Evolutionary conservation across 2,113 vertebrate genomes (phyloP), one percentile per base, ranked within the genome.

Genomic region (Campylomormyrus tamandua): DNA sequence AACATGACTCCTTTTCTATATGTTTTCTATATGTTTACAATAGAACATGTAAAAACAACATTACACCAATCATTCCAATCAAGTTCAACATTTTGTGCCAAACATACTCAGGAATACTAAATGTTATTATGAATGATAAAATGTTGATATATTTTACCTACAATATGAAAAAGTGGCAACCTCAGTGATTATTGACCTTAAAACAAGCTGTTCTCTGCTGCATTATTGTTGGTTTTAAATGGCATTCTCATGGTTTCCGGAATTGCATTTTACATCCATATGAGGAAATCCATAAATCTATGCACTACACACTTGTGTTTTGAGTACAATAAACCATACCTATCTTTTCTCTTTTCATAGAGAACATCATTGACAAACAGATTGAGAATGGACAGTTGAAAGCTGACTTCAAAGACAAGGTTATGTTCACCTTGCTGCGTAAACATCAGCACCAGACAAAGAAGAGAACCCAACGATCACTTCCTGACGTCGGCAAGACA

Each of bases 401-500:
- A 89, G 58, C 96, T 0, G 98, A 99, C 0, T 95, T 98, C 90
- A 99, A 97, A 95, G 98, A 99, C 92, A 99, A 99, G 91, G 97
- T 99, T 94, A 98, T 96, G 92, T 99, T 98, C 93, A 99, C 98
- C 0, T 92, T 99, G 94, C 96, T 99, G 88, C 96, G 98, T 93
- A 98, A 96, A 92, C 98, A 99, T 92, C 97, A 97, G 24, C 98
- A 99, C 94, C 98, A 99, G 95, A 99, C 98, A 92, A 99, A 99
- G 96, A 99, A 99, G 91, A 99, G 98, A 93, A 99, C 99, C 95
- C 97, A 99, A 85, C 98, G 98, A 48, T 99, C 98, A 0, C 95
- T 99, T 95, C 98, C 98, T 6, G 98, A 99, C 95, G 99, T 99
- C 2, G 98, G 98, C 91, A 99, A 98, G 96, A 99, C 98, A n/a